Evolutionary conservation across 2,113 vertebrate species (phyloP), one percentile per base, ranked within the genome.

Genomic region (Nannobrachium achirus): DNA sequence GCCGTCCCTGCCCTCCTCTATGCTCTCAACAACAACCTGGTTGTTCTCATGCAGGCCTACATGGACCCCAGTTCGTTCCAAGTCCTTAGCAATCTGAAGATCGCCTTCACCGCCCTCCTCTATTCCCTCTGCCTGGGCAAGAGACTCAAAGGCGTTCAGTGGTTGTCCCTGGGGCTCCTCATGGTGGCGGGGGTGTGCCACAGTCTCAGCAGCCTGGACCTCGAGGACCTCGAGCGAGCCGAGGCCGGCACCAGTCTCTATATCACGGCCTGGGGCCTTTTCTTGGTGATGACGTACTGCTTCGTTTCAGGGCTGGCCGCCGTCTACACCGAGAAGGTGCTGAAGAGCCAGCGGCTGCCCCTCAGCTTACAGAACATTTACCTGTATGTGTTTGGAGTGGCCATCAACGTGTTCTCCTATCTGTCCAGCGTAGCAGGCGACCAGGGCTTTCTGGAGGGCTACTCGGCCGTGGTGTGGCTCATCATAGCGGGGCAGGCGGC

Each of bases 21-120:
- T 0, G 93, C 96, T 0, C 89, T 94, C 61, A 98, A 96, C 93
- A 98, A 99, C 91, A 98, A 99, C 89, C 84, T 98, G 71, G 96
- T 96, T 49, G 95, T 98, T 44, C 86, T 94, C 79, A 95, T 98
- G 93, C 97, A 98, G 84, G 92, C 89, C 18, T 92, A 95, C 83
- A 98, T 98, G 97, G 97, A 99, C 73, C 97, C 97, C 14, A 95
- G 95, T 87, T 98, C 95, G 52, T 99, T 92, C 81, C 97, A 98
- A 78, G 91, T 98, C 11, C 90, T 99, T 44, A 95, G 96, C 56
- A 98, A 98, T 88, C 89, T 98, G 1, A 98, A 99, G 87, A 95
- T 98, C 0, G 92, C 90, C 80, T 95, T 92, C 75, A 98, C 97
- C 0, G 96, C 96, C 0, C 66, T 97, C 44, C 89, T 97, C 2